Base-by-base conservation (phyloP, 2,888 invertebrate genomes). In the Acronicta aceris region DNA sequence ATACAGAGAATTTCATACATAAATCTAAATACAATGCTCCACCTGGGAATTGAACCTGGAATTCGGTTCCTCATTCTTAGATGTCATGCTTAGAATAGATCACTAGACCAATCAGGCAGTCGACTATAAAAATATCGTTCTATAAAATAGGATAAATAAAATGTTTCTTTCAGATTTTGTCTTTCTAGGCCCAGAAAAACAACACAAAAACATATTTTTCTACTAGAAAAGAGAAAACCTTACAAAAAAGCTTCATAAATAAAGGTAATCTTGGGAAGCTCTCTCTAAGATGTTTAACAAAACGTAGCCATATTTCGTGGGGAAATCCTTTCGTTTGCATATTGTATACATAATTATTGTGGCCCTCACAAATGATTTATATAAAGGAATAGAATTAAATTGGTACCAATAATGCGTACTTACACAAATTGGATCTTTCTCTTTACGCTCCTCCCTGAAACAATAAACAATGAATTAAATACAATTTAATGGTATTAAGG, bases 371-470 rank as follows among this genome's bases (percentile, higher is more conserved):
- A 71, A 74, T 71, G 55, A 71, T 71, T 74, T 69, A 74, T 70
- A 47, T 65, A 60, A 21, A 46, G 36, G 58, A 70, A 65, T 70
- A 65, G 17, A n/a, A 59, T 67, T 54, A 65, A 62, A 62, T 57
- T 59, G 45, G 45, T 51, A 59, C 59, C 56, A 63, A 65, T 72
- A 62, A 61, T 67, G 66, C 63, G 58, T 76, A 69, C 75, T 68
- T 68, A 75, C 70, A 65, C 63, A 74, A 81, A 81, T 77, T 75
- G 70, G 74, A 73, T 76, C 59, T 67, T 62, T 53, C 45, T 59
- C 61, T 79, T 56, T 73, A 79, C 74, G 60, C 67, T 75, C 46
- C 57, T 68, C 43, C n/a, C 25, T 21, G 16, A 71, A 76, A 76
- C 69, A 74, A 77, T 66, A 71, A 72, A 78, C 65, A 76, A 78